A percentile compares a stretch with the other conserved stretches of the same genome.
Evolutionary conservation across 2,888 invertebrate genomes (phyloP).

Genomic region (Rhagonycha fulva): DNA sequence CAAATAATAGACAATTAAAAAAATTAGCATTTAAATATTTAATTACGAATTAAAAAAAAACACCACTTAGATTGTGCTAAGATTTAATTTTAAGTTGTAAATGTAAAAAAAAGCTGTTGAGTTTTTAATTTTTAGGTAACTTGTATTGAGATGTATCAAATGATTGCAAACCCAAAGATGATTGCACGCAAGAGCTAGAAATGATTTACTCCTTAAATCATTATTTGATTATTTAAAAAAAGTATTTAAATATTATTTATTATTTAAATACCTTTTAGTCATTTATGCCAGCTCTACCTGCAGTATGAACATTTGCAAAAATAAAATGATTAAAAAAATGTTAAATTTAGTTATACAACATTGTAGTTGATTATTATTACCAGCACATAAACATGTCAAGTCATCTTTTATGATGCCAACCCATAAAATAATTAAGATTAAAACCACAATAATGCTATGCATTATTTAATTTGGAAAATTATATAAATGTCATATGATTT

Average conservation of each 20-base stretch:
- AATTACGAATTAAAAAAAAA: background rate
- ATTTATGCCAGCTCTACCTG: background rate
- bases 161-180: background rate
- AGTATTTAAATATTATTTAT: background rate
- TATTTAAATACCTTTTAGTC: background rate
- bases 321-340: background rate
- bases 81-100: background rate
- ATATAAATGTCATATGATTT: background rate
- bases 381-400: background rate
- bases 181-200: background rate
- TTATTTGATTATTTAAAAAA: too few species aligned
- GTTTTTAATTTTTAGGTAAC: background rate
- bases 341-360: background rate
- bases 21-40: background rate
- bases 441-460: background rate
- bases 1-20: background rate
- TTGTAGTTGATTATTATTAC: background rate
- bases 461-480: background rate
- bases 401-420: background rate
- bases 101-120: background rate
- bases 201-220: background rate
- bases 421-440: background rate
- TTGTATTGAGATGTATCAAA: background rate
- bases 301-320: background rate
- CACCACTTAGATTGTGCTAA: background rate